Evolutionary conservation across 1,140 invertebrate species (phyloP).

Genomic region (Pygmarrhopalites habei): DNA sequence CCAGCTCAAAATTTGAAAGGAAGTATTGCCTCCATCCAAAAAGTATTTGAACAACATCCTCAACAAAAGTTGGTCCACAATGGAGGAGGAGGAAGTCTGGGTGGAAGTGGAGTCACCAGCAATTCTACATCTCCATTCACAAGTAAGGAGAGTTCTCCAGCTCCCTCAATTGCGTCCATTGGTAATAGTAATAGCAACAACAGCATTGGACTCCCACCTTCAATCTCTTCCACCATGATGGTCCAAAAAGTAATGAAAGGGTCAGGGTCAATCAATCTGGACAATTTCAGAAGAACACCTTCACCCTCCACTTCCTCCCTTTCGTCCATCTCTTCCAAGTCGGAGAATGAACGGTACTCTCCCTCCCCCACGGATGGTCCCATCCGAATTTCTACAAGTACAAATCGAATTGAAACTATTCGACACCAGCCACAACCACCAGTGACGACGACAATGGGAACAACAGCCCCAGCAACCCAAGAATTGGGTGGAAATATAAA

Average conservation of each 20-base stretch:
- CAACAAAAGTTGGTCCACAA: not conserved
- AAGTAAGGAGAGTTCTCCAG: not conserved
- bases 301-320: constrained; percentile 24
- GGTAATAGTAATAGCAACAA: too few relatives aligned
- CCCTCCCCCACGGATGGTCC: constrained; percentile 23
- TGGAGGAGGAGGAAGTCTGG: too few relatives aligned
- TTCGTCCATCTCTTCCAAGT: constrained; percentile 8
- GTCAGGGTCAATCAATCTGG: constrained; percentile 16
- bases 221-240: constrained; percentile 21
- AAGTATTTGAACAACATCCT: constrained; percentile 30
- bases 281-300: constrained; percentile 13
- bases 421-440: too few relatives aligned
- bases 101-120: too few relatives aligned
- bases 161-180: not conserved
- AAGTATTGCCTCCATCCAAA: constrained; percentile 38
- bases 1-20: constrained; percentile 35
- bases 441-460: too few relatives aligned
- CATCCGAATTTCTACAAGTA: constrained; percentile 19
- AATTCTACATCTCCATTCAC: too few relatives aligned
- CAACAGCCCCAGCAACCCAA: too few relatives aligned
- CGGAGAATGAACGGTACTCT: constrained; percentile 13
- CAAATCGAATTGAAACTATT: not conserved
- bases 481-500: constrained; percentile 20
- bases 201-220: too few relatives aligned
- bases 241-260: constrained; percentile 27